phyloP scores from a whole-genome alignment of 2,113 vertebrate genomes.

The Actenoides lindsayi region DNA sequence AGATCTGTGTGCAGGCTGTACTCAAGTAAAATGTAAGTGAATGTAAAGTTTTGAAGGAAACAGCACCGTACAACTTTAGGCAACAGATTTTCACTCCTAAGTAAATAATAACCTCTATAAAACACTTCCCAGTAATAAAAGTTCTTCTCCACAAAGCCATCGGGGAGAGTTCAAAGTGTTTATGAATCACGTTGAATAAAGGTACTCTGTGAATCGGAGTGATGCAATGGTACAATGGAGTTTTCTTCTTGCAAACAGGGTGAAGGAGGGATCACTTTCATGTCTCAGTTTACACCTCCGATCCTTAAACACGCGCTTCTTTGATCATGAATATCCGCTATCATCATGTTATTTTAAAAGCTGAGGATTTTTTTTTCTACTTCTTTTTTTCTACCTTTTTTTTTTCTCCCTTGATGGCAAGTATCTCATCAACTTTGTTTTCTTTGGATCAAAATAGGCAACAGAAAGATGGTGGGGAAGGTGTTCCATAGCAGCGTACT shows the following conservation, averaged over 20 bases:
- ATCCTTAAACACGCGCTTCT: background rate
- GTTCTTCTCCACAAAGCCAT: background rate
- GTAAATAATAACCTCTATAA: slow-evolving; percentile 25
- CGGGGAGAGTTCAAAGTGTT: slow-evolving; percentile 23
- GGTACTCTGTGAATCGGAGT: background rate
- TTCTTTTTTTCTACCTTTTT: background rate
- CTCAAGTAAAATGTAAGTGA: background rate
- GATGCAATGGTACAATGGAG: background rate
- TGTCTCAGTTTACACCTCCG: background rate
- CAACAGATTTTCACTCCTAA: slow-evolving; percentile 21
- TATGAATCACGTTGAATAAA: background rate
- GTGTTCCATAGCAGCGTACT: background rate
- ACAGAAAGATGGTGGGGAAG: background rate
- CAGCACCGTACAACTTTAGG: background rate
- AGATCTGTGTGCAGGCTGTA: background rate
- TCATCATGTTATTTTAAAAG: background rate
- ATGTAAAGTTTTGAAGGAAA: background rate
- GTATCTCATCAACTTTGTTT: background rate
- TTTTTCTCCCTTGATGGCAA: background rate
- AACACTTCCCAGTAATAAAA: slow-evolving; percentile 42
- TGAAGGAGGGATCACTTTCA: background rate
- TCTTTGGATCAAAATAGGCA: background rate
- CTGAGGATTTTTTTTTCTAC: rapidly evolving
- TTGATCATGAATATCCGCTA: background rate
- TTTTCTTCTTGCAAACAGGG: background rate